Evolutionary conservation across 2,888 invertebrate genomes (phyloP).

Genomic region (Hipparchia sbordonii): DNA sequence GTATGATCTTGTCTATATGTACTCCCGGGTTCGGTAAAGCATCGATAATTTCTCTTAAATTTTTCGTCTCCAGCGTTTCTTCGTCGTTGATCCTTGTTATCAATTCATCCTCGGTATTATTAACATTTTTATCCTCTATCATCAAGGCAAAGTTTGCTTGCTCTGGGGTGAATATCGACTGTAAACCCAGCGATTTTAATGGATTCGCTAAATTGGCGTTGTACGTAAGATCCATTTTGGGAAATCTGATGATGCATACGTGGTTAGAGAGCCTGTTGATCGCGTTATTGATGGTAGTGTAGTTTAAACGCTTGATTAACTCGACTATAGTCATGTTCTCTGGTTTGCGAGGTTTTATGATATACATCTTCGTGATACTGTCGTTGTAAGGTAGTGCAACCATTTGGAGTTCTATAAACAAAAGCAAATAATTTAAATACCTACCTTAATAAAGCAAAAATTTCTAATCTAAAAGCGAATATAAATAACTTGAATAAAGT

Average conservation of each 20-base stretch:
- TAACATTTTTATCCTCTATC: conserved; percentile 56
- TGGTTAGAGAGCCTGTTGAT: conserved; percentile 71
- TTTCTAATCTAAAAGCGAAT: no score
- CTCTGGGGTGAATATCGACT: conserved; percentile 83
- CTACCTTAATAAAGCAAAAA: neutral
- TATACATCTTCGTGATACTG: conserved; percentile 85
- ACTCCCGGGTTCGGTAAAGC: conserved; percentile 82
- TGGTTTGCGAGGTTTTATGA: conserved; percentile 81
- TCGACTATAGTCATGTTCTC: conserved; percentile 67
- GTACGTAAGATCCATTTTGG: conserved; percentile 88
- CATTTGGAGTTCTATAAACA: conserved; percentile 80
- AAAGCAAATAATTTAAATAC: neutral
- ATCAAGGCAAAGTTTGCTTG: conserved; percentile 87
- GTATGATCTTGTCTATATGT: conserved; percentile 84
- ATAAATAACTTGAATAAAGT: no score
- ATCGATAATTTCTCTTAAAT: conserved; percentile 53
- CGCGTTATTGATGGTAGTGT: conserved; percentile 73
- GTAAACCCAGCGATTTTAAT: conserved; percentile 83
- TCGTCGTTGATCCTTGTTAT: conserved; percentile 50
- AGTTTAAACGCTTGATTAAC: conserved; percentile 75
- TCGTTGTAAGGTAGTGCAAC: conserved; percentile 89
- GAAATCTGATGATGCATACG: conserved; percentile 83
- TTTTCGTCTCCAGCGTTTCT: conserved; percentile 43
- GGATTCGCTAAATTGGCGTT: conserved; percentile 79
- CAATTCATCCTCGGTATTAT: conserved; percentile 55